Evolutionary conservation across 2,113 vertebrate species (phyloP).

Genomic region (Rhombomys opimus): DNA sequence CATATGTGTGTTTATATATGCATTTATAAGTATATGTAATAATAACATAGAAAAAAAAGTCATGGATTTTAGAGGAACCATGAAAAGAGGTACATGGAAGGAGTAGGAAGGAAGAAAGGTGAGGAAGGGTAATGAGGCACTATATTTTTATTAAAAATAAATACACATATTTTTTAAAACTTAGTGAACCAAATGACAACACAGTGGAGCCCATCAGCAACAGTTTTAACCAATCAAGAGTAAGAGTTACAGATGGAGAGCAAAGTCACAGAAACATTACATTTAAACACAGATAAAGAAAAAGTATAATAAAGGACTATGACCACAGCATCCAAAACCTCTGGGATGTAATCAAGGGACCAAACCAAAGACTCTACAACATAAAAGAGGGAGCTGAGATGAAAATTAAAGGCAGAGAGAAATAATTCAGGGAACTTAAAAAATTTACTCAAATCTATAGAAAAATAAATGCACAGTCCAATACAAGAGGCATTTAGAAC

Average conservation of each 20-base stretch:
- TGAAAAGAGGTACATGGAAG: background rate
- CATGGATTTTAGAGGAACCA: background rate
- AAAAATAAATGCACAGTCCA: background rate
- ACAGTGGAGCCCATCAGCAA: no score
- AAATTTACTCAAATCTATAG: background rate
- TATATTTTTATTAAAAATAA: background rate
- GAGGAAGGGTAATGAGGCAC: background rate
- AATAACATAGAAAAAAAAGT: background rate
- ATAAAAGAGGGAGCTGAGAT: background rate
- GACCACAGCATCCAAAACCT: background rate
- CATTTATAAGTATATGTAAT: background rate
- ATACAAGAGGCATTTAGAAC: background rate
- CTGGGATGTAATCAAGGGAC: background rate
- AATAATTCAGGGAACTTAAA: background rate
- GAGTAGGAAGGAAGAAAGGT: background rate
- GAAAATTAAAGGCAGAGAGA: background rate
- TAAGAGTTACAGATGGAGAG: background rate
- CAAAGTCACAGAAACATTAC: background rate
- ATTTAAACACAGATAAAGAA: background rate
- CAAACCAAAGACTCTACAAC: background rate
- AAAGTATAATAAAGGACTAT: background rate
- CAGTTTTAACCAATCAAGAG: background rate
- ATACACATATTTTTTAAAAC: background rate
- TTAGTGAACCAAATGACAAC: background rate
- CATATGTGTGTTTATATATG: background rate